Percentiles rank a stretch among this genome's conserved stretches.
phyloP scores from a whole-genome alignment of 2,797 vertebrate genomes.

The Siniperca scherzeri region DNA sequence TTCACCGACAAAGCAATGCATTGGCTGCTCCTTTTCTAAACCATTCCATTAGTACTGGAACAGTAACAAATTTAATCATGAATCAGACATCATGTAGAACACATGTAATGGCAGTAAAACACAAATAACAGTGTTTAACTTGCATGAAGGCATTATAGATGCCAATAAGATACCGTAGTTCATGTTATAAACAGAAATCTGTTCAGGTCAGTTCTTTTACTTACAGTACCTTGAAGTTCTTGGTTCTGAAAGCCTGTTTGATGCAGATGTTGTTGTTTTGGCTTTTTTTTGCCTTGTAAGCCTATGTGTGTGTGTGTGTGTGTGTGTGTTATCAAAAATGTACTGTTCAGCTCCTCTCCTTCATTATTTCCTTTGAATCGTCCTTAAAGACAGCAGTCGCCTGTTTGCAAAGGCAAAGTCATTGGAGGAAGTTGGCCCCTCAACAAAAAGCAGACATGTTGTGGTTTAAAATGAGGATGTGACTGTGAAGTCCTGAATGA shows the following conservation, averaged over 20 bases:
- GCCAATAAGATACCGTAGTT: constrained; percentile 52
- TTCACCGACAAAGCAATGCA: constrained; percentile 48
- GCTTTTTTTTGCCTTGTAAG: constrained; percentile 56
- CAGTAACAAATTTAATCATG: constrained; percentile 27
- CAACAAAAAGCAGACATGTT: constrained; percentile 25
- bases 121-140: constrained; percentile 56
- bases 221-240: constrained; percentile 52
- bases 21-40: constrained; percentile 64
- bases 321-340: constrained; percentile 47
- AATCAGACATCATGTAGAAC: constrained; percentile 38
- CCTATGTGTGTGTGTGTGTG: constrained; percentile 57
- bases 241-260: constrained; percentile 59
- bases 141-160: constrained; percentile 70
- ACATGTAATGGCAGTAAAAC: constrained; percentile 48
- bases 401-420: constrained; percentile 26
- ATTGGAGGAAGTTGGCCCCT: constrained; percentile 28
- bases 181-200: constrained; percentile 52
- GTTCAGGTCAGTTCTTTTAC: constrained; percentile 51
- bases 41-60: constrained; percentile 75
- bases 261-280: constrained; percentile 35
- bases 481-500: constrained; percentile 41
- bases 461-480: constrained; percentile 44
- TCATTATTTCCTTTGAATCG: constrained; percentile 45
- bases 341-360: constrained; percentile 54
- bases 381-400: constrained; percentile 37